Conservation (phyloP, 2,888 invertebrate species). For the Pristionchus maxplancki region DNA sequence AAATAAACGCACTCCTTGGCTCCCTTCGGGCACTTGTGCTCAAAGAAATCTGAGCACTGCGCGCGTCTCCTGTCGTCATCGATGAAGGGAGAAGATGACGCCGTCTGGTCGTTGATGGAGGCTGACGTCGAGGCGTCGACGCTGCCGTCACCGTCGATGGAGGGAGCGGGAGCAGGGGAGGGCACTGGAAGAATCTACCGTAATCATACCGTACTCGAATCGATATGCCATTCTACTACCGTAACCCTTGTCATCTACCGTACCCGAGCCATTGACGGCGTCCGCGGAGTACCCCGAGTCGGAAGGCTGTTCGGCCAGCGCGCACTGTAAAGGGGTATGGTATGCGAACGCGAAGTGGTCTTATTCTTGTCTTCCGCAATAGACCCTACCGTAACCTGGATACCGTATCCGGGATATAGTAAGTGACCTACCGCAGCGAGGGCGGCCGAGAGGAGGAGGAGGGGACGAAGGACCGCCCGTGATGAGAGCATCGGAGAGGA, state of each 20-base stretch:
- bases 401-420: neutral
- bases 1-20: neutral
- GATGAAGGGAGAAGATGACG: neutral
- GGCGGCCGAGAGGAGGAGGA: neutral
- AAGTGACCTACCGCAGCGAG: neutral
- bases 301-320: neutral
- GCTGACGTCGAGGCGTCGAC: too few species aligned
- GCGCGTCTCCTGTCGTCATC: neutral
- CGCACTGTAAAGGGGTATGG: neutral
- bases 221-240: neutral
- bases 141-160: neutral
- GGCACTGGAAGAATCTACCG: neutral
- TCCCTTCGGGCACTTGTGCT: neutral
- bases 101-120: too few species aligned
- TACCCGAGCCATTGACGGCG: neutral
- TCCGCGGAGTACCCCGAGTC: neutral
- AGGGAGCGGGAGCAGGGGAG: neutral
- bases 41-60: neutral
- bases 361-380: too few species aligned
- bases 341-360: too few species aligned
- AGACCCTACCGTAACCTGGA: neutral
- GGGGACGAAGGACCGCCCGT: neutral
- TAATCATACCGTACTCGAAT: neutral
- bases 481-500: neutral
- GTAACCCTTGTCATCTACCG: slow-evolving; percentile 10